A percentile compares a stretch with the other conserved stretches of the same genome.
Conservation (phyloP, 2,888 invertebrate genomes). For the Limnephilus lunatus region DNA sequence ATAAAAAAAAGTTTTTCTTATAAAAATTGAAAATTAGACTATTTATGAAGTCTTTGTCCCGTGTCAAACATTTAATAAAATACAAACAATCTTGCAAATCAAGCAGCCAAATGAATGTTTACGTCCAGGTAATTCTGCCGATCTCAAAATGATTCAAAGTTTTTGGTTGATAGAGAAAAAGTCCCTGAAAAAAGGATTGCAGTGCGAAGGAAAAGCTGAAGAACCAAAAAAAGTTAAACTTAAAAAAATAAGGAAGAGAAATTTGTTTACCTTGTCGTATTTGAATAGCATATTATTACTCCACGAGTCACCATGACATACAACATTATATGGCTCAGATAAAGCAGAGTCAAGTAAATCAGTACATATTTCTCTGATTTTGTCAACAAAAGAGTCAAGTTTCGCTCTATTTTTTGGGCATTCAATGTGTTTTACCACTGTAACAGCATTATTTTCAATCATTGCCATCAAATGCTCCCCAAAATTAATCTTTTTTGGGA, state of each 20-base stretch:
- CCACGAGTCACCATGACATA: slow-evolving; percentile 51
- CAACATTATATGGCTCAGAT: slow-evolving; percentile 41
- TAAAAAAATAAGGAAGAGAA: background rate
- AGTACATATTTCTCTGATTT: background rate
- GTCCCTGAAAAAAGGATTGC: too few species aligned
- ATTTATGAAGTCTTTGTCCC: too few species aligned
- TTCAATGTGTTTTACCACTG: background rate
- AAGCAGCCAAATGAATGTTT: too few species aligned
- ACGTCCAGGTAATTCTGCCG: too few species aligned
- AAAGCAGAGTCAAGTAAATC: background rate
- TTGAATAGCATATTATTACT: slow-evolving; percentile 51
- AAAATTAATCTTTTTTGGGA: background rate
- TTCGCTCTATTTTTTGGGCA: background rate
- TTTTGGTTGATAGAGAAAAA: too few species aligned
- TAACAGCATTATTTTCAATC: background rate
- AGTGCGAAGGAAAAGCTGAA: too few species aligned
- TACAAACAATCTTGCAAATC: too few species aligned
- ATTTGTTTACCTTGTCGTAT: slow-evolving; percentile 36
- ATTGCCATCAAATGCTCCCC: background rate
- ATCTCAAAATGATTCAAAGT: too few species aligned
- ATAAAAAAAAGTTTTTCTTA: too few species aligned
- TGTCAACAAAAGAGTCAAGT: background rate
- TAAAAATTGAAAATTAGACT: too few species aligned
- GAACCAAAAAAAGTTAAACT: too few species aligned
- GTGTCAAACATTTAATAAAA: too few species aligned